phyloP scores from a whole-genome alignment of 2,113 vertebrate genomes.

The Edolisoma coerulescens region DNA sequence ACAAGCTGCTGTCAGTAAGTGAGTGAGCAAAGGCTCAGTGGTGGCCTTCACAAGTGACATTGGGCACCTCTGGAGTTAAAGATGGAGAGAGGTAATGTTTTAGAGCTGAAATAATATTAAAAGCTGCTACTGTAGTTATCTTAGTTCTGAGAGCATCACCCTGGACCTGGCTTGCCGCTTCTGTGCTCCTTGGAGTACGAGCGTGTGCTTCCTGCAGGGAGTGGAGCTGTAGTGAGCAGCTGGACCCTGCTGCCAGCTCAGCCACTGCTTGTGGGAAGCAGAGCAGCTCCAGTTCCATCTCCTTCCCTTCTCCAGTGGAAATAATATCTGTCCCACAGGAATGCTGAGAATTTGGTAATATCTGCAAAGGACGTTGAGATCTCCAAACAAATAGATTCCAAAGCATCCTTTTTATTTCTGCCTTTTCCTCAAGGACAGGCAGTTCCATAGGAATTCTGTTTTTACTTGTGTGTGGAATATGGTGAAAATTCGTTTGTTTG shows the following conservation, averaged over 20 bases:
- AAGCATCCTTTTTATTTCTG: background rate
- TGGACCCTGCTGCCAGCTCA: background rate
- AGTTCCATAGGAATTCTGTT: background rate
- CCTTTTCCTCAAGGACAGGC: background rate
- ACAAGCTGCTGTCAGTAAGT: background rate
- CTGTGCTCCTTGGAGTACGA: background rate
- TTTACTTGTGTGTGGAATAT: background rate
- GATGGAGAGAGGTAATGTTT: background rate
- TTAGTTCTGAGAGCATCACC: background rate
- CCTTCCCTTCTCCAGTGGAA: background rate
- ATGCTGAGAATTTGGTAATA: conserved; percentile 6
- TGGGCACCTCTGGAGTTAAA: background rate
- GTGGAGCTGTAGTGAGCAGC: background rate
- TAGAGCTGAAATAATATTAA: background rate
- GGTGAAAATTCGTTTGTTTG: background rate
- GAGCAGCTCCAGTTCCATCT: background rate
- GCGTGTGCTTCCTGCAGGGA: background rate
- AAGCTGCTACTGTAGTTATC: background rate
- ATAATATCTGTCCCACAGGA: background rate
- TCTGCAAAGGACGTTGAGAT: background rate
- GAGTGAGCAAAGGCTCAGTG: background rate
- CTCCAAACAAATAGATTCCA: background rate
- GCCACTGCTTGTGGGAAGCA: background rate
- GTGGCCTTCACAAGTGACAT: background rate
- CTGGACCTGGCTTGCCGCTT: background rate